Base-by-base conservation (phyloP, 2,888 invertebrate species). In the Heteromyza rotundicornis region DNA sequence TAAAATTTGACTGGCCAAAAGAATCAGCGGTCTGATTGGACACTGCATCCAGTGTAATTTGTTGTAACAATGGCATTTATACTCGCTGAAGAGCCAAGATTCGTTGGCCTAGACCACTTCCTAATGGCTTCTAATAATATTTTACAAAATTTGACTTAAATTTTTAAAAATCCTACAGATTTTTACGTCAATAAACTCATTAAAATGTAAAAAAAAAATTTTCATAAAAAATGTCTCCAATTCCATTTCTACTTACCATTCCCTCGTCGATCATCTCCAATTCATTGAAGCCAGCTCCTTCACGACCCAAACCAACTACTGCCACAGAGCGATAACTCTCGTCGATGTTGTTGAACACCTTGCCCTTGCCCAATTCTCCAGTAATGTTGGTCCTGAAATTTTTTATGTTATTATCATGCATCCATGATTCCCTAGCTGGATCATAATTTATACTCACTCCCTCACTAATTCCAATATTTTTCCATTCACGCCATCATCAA, bases 211-310 rank as follows among this genome's bases (percentile, higher is more conserved):
- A n/a, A n/a, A n/a, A n/a, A n/a, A n/a, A n/a, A n/a, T n/a, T n/a
- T n/a, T n/a, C n/a, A n/a, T n/a, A n/a, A n/a, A n/a, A n/a, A n/a
- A n/a, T n/a, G n/a, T n/a, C n/a, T n/a, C n/a, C n/a, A n/a, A n/a
- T n/a, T n/a, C n/a, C n/a, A n/a, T 87, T 86, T 35, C 1, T 71
- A 90, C 90, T 59, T 70, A 76, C 78, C 80, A 87, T 86, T 52
- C 87, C 88, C 76, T 89, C 89, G 67, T 92, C 88, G 35, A 90
- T 79, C 67, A 88, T 87, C 79, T 92, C 92, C 56, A 86, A 75
- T 62, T 88, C 87, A 79, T 90, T 88, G 69, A 87, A 86, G 8
- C 87, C 88, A 53, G 84, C 84, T 40, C 86, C 85, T 64, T 86
- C 85, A 57, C 85, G 85, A 0, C 92, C 92, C 10, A 92, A 80